A percentile compares a stretch with the other conserved stretches of the same genome.
These are phyloP conservation scores for Hemistola chrysoprasaria DNA, from an alignment of 2,888 invertebrate genomes.

Conservation along the genomic window DNA sequence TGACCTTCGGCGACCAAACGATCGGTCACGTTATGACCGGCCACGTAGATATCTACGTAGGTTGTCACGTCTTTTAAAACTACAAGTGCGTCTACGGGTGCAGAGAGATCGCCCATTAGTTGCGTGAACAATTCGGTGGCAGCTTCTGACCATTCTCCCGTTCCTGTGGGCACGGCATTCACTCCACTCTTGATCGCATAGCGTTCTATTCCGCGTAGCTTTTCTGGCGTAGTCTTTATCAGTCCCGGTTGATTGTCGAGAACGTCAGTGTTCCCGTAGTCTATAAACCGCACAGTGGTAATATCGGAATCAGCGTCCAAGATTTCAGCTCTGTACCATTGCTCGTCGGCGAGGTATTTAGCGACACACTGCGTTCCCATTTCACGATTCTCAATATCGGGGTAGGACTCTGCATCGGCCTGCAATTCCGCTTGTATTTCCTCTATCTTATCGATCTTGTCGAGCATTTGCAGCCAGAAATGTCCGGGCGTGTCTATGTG, in stretches of 20 bases:
- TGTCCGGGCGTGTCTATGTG: slow-evolving; percentile 89
- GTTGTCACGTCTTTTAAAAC: slow-evolving; percentile 83
- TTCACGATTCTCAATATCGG: slow-evolving; percentile 80
- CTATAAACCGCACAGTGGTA: slow-evolving; percentile 89
- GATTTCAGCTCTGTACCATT: slow-evolving; percentile 96
- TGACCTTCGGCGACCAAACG: slow-evolving; percentile 82
- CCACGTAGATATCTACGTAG: slow-evolving; percentile 85
- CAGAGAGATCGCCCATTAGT: slow-evolving; percentile 73
- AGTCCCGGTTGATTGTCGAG: slow-evolving; percentile 83
- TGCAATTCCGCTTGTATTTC: slow-evolving; percentile 85
- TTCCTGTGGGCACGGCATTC: slow-evolving; percentile 84
- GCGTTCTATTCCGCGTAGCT: slow-evolving; percentile 78
- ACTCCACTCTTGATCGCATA: slow-evolving; percentile 85
- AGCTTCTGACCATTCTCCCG: slow-evolving; percentile 85
- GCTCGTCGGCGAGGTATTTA: slow-evolving; percentile 90
- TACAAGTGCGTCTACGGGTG: slow-evolving; percentile 73
- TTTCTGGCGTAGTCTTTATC: slow-evolving; percentile 84
- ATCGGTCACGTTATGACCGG: slow-evolving; percentile 83
- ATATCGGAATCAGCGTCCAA: slow-evolving; percentile 90
- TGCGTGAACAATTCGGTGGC: slow-evolving; percentile 81
- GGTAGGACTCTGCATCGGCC: slow-evolving; percentile 73
- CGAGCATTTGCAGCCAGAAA: slow-evolving; percentile 87
- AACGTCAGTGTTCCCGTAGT: slow-evolving; percentile 90
- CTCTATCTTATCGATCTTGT: slow-evolving; percentile 80
- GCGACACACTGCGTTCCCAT: slow-evolving; percentile 87